Conservation (phyloP, 2,113 vertebrate genomes). For the Narcine bancroftii region DNA sequence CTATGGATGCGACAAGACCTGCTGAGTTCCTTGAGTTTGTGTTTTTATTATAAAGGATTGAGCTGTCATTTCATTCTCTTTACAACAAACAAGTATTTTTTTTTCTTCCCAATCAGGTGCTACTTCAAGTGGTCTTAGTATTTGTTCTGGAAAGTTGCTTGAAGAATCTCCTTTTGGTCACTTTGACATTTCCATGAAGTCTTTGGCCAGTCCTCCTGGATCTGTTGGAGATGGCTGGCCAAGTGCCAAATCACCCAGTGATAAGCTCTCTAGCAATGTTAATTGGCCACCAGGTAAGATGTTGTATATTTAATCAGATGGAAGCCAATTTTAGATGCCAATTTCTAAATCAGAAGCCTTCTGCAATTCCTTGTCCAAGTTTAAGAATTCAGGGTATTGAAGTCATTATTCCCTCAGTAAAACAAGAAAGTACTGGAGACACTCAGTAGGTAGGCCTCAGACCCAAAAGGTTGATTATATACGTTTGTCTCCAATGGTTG, state of each 20-base stretch:
- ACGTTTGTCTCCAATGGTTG: no score
- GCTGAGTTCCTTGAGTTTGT: no score
- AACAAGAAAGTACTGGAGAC: no score
- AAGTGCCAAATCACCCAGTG: slow-evolving; percentile 98
- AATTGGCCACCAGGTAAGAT: slow-evolving; percentile 82
- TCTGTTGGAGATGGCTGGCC: slow-evolving; percentile 96
- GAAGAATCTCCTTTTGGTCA: slow-evolving; percentile 88
- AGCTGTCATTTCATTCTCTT: background rate
- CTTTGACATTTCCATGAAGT: slow-evolving; percentile 87
- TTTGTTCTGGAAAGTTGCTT: slow-evolving; percentile 51
- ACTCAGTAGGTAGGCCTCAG: no score
- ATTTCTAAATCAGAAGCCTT: background rate
- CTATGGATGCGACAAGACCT: no score
- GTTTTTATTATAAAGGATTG: background rate
- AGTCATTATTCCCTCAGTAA: background rate
- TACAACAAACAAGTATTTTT: background rate
- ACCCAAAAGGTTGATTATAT: no score
- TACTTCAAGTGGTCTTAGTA: slow-evolving; percentile 91
- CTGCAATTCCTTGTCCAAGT: background rate
- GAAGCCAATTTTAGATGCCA: background rate
- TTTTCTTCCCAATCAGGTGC: slow-evolving; percentile 66
- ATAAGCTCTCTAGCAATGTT: slow-evolving; percentile 77
- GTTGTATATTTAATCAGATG: background rate
- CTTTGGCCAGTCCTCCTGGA: slow-evolving; percentile 91
- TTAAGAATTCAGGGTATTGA: background rate